Conservation (phyloP, 1,140 invertebrate species). For the Intoshia linei region DNA sequence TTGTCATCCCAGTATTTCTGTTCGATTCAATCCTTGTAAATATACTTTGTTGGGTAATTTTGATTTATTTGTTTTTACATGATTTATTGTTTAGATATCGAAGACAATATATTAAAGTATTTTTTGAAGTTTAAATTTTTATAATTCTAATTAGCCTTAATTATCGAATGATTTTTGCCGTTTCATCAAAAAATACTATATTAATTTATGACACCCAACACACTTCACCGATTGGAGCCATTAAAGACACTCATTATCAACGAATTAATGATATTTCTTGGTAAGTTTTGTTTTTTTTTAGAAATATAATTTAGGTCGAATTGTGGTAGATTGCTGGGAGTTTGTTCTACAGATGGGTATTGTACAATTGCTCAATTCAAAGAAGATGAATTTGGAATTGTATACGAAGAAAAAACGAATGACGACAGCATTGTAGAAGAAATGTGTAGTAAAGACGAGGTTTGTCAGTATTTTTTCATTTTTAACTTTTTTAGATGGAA, state of each 20-base stretch:
- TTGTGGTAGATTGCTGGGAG: constrained; percentile 42
- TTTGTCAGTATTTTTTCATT: too few species aligned
- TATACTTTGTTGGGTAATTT: not conserved
- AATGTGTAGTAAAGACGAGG: too few species aligned
- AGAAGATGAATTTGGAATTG: constrained; percentile 48
- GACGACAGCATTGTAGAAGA: too few species aligned
- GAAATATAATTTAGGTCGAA: constrained; percentile 29
- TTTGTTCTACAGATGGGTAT: constrained; percentile 71
- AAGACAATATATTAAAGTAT: not conserved
- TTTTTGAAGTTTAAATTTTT: not conserved
- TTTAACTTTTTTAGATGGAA: too few species aligned
- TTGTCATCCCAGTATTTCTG: too few species aligned
- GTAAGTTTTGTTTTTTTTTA: constrained; percentile 23
- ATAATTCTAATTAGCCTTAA: constrained; percentile 29
- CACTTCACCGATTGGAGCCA: constrained; percentile 39
- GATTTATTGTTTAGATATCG: too few species aligned
- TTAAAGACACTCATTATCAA: constrained; percentile 68
- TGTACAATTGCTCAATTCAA: constrained; percentile 57
- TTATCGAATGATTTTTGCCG: constrained; percentile 52
- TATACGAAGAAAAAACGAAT: too few species aligned
- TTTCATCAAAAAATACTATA: constrained; percentile 49
- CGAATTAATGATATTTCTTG: constrained; percentile 58
- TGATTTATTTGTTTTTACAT: too few species aligned
- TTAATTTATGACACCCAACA: constrained; percentile 68
- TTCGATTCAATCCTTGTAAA: too few species aligned